Evolutionary conservation across 2,888 invertebrate species (phyloP).

Genomic region (Eupsilia transversa): DNA sequence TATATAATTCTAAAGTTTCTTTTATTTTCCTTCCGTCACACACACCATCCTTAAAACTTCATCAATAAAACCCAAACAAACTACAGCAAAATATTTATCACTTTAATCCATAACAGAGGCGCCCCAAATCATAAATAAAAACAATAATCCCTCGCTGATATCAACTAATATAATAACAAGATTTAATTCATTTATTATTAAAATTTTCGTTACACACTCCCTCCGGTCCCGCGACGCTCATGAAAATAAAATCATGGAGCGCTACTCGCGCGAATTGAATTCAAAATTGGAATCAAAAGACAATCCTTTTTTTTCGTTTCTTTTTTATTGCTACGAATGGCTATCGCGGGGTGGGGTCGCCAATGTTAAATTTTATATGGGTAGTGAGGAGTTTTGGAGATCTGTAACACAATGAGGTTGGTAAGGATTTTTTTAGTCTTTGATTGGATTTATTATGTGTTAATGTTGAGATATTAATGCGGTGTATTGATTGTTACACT

Average conservation of each 20-base stretch:
- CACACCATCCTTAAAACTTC: neutral
- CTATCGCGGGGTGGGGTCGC: conserved; percentile 80
- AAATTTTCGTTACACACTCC: conserved; percentile 77
- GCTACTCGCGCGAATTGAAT: conserved; percentile 88
- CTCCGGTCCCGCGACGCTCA: conserved; percentile 83
- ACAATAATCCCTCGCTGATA: conserved; percentile 76
- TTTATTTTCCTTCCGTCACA: neutral
- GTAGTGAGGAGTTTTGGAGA: conserved; percentile 72
- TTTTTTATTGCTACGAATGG: conserved; percentile 86
- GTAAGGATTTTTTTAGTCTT: conserved; percentile 50
- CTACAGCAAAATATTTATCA: conserved; percentile 64
- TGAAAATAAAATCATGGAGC: conserved; percentile 90
- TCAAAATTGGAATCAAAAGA: conserved; percentile 89
- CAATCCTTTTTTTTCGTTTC: conserved; percentile 84
- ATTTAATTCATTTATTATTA: conserved; percentile 85
- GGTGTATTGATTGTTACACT: conserved; percentile 8
- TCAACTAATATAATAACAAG: conserved; percentile 78
- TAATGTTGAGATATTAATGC: conserved; percentile 20
- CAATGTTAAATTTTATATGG: conserved; percentile 85
- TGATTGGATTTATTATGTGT: conserved; percentile 50
- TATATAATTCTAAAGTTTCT: neutral
- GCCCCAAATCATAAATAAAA: conserved; percentile 69
- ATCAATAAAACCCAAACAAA: conserved; percentile 50
- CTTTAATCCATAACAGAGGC: conserved; percentile 62
- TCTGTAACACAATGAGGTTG: conserved; percentile 63